phyloP scores from a whole-genome alignment of 2,888 invertebrate genomes.

The Blastobasis adustella region DNA sequence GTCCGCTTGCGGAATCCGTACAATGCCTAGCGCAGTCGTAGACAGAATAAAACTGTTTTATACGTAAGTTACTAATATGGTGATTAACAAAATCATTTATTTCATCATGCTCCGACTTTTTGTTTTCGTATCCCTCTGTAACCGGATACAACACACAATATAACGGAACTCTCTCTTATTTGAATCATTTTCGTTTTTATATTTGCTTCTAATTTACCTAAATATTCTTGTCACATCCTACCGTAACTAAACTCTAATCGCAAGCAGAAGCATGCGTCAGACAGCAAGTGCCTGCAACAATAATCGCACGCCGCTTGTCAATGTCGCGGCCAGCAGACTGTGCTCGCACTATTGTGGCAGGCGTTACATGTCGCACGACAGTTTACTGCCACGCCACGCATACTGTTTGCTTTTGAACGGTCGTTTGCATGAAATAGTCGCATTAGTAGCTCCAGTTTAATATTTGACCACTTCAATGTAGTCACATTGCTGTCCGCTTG shows the following conservation, averaged over 20 bases:
- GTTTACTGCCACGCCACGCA: neutral
- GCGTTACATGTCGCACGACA: conserved; percentile 7
- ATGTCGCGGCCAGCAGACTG: conserved; percentile 24
- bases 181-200: no score
- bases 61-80: no score
- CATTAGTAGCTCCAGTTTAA: neutral
- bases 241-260: neutral
- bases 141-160: no score
- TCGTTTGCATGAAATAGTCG: neutral
- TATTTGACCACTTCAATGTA: no score
- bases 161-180: no score
- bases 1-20: conserved; percentile 7
- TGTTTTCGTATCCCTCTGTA: no score
- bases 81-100: no score
- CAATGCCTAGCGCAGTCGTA: conserved; percentile 3
- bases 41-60: neutral
- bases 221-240: no score
- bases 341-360: conserved; percentile 21
- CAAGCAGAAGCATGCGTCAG: conserved; percentile 8
- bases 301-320: conserved; percentile 17
- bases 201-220: no score
- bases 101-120: no score
- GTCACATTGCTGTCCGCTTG: no score
- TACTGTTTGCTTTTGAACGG: neutral
- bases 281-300: conserved; percentile 18